Conservation (phyloP, 2,113 vertebrate species). For the Onychorhynchus coronatus region DNA sequence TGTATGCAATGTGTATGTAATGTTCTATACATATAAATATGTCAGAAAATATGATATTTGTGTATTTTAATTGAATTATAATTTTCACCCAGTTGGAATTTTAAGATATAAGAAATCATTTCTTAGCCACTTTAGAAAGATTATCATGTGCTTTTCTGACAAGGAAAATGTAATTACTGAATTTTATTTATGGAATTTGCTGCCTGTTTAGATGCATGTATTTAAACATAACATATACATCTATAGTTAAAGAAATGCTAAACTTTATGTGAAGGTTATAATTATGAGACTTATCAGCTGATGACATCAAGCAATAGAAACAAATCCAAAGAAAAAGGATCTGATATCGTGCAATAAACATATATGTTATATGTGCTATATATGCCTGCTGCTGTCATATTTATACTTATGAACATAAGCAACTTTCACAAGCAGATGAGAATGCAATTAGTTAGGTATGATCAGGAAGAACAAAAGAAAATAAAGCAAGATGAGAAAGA, state of each 20-base stretch:
- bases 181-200: background rate
- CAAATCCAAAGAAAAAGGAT: background rate
- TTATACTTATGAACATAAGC: background rate
- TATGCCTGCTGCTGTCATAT: background rate
- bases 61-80: background rate
- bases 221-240: background rate
- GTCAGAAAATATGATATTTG: background rate
- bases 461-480: background rate
- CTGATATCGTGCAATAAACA: background rate
- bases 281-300: background rate
- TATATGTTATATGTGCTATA: no score
- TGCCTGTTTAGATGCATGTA: fast-evolving
- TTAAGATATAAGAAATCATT: background rate
- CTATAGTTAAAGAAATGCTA: background rate
- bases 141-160: background rate
- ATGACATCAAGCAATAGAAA: background rate
- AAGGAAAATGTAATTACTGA: background rate
- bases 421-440: background rate
- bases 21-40: background rate
- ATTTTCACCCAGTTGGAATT: background rate
- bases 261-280: background rate
- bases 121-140: background rate
- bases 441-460: background rate
- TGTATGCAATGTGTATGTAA: background rate
- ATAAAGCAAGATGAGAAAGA: background rate